Conservation (phyloP, 2,888 invertebrate species). For the Zootermopsis nevadensis region DNA sequence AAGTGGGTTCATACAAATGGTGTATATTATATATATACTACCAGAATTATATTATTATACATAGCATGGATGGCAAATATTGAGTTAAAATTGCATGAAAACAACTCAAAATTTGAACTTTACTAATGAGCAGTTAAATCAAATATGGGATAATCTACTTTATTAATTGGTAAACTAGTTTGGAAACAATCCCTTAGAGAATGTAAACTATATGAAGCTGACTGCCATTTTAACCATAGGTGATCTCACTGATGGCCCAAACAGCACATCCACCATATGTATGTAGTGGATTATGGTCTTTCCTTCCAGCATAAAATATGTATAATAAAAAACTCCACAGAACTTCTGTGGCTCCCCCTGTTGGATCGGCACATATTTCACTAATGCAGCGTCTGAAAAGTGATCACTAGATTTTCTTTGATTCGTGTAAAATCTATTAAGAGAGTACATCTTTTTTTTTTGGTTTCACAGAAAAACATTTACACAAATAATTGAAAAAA, state of each 20-base stretch:
- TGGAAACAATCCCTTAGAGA: slow-evolving; percentile 8
- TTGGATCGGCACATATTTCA: slow-evolving; percentile 50
- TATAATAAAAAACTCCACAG: slow-evolving; percentile 45
- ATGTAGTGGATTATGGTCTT: slow-evolving; percentile 26
- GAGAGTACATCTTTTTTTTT: slow-evolving; percentile 52
- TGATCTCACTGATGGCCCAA: slow-evolving; percentile 4
- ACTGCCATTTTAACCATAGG: slow-evolving; percentile 11
- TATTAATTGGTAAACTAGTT: slow-evolving; percentile 2
- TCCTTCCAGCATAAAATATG: slow-evolving; percentile 40
- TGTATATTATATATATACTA: slow-evolving; percentile 47
- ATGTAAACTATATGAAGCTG: slow-evolving; percentile 20
- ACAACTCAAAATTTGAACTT: slow-evolving; percentile 17
- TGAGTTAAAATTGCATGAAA: slow-evolving; percentile 30
- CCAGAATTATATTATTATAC: slow-evolving; percentile 51
- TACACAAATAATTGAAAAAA: slow-evolving; percentile 89
- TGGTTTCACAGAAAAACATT: slow-evolving; percentile 55
- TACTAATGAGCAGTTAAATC: slow-evolving; percentile 34
- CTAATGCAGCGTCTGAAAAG: slow-evolving; percentile 49
- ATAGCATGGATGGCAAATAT: slow-evolving; percentile 52
- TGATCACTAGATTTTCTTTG: slow-evolving; percentile 52
- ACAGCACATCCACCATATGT: slow-evolving; percentile 38
- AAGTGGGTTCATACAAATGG: slow-evolving; percentile 45
- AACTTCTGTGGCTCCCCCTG: slow-evolving; percentile 45
- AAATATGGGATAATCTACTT: not conserved
- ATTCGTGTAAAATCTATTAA: slow-evolving; percentile 54